Evolutionary conservation across 2,113 vertebrate species (phyloP).

Genomic region (Pardalotus punctatus): DNA sequence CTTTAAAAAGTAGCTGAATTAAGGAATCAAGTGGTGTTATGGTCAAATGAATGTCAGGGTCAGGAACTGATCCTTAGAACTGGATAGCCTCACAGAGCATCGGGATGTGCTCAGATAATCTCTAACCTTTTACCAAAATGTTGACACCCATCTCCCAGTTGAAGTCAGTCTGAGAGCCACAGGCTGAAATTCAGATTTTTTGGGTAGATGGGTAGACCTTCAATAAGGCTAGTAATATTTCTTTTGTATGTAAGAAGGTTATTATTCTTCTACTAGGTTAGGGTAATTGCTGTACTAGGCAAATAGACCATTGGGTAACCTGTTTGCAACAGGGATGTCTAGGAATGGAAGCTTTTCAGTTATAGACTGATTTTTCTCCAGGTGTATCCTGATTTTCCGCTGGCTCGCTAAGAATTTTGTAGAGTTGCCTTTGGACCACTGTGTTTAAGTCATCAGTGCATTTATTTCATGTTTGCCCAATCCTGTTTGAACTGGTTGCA

Average conservation of each 20-base stretch:
- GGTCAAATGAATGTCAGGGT: background rate
- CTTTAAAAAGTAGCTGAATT: background rate
- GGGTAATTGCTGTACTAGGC: background rate
- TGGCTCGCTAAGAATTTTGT: background rate
- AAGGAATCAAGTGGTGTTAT: background rate
- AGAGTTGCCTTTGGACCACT: background rate
- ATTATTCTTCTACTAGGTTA: background rate
- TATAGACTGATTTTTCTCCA: background rate
- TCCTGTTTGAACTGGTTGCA: background rate
- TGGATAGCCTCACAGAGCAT: background rate
- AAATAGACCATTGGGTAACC: background rate
- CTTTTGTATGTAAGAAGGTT: background rate
- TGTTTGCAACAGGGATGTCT: background rate
- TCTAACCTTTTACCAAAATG: background rate
- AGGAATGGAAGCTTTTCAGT: background rate
- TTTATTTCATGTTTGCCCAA: background rate
- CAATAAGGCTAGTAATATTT: background rate
- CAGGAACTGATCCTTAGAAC: background rate
- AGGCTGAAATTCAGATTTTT: background rate
- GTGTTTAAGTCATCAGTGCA: background rate
- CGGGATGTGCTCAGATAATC: accelerated
- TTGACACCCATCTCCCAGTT: background rate
- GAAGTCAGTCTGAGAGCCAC: background rate
- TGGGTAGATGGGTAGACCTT: background rate
- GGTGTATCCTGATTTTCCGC: background rate